Percentiles rank a stretch among this genome's conserved stretches.
Evolutionary conservation across 2,797 vertebrate species (phyloP).

Genomic region (Buceros bicornis): DNA sequence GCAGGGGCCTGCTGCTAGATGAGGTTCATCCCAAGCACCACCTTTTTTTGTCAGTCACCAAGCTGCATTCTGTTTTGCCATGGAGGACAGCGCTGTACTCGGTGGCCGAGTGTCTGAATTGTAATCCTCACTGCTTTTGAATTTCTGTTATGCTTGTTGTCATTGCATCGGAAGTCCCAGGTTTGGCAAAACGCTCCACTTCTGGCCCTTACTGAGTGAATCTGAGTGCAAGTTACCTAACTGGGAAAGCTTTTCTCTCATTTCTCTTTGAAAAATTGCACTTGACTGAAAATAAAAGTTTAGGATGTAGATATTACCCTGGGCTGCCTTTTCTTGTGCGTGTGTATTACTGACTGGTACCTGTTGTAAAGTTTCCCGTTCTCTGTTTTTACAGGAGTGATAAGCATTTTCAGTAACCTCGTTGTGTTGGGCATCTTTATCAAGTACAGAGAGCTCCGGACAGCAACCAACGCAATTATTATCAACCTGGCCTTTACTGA

Average conservation of each 20-base stretch:
- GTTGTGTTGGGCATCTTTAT: conserved; percentile 94
- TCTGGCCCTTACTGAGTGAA: neutral
- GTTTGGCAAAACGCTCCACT: neutral
- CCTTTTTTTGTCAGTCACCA: neutral
- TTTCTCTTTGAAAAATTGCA: neutral
- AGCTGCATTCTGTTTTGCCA: neutral
- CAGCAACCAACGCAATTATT: conserved; percentile 94
- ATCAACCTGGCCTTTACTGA: conserved; percentile 97
- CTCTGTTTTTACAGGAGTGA: conserved; percentile 83
- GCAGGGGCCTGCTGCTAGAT: neutral
- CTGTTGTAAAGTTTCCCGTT: neutral
- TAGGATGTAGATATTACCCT: neutral
- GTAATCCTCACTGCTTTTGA: neutral
- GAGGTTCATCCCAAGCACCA: neutral
- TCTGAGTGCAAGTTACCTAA: neutral
- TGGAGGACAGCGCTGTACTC: neutral
- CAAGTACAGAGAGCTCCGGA: conserved; percentile 93
- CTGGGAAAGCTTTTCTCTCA: neutral
- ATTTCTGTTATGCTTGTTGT: neutral
- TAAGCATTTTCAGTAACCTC: conserved; percentile 94
- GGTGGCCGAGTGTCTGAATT: neutral
- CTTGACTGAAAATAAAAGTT: neutral
- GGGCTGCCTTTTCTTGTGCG: neutral
- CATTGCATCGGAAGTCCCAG: accelerated
- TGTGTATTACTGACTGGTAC: neutral